Percentiles rank a stretch among this genome's conserved stretches.
Evolutionary conservation across 2,797 vertebrate species (phyloP).

Genomic region (Pseudochaenichthys georgianus): DNA sequence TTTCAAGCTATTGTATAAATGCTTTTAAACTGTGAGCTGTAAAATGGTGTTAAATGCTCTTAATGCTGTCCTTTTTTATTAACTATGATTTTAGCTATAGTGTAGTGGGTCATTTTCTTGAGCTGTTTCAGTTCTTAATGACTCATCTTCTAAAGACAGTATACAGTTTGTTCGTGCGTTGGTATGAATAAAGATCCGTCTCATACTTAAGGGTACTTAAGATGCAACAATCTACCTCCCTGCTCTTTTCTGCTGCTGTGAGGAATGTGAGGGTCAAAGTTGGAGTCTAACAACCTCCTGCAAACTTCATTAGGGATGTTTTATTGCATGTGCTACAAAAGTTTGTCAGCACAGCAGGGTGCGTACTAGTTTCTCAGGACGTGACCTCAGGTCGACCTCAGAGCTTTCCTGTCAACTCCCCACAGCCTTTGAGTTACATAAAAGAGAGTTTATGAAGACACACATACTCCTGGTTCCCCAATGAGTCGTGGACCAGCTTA

Average conservation of each 20-base stretch:
- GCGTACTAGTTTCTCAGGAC: slow-evolving; percentile 39
- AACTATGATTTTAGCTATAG: too few species aligned
- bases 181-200: background rate
- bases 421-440: slow-evolving; percentile 34
- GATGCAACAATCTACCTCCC: background rate
- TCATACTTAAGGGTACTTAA: background rate
- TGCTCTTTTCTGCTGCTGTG: slow-evolving; percentile 50
- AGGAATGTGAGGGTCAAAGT: slow-evolving; percentile 66
- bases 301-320: slow-evolving; percentile 67
- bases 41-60: too few species aligned
- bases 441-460: slow-evolving; percentile 21
- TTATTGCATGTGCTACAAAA: slow-evolving; percentile 52
- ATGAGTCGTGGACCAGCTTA: background rate
- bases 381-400: slow-evolving; percentile 47
- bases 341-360: slow-evolving; percentile 16
- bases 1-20: too few species aligned
- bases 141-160: background rate
- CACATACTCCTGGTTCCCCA: background rate
- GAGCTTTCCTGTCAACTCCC: slow-evolving; percentile 33
- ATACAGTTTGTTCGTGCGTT: background rate
- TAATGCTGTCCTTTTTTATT: too few species aligned
- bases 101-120: background rate
- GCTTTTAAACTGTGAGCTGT: too few species aligned
- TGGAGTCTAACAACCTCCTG: slow-evolving; percentile 65
- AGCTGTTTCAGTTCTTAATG: background rate